Evolutionary conservation across 2,797 vertebrate genomes (phyloP).

Genomic region (Sandelia bainsii): DNA sequence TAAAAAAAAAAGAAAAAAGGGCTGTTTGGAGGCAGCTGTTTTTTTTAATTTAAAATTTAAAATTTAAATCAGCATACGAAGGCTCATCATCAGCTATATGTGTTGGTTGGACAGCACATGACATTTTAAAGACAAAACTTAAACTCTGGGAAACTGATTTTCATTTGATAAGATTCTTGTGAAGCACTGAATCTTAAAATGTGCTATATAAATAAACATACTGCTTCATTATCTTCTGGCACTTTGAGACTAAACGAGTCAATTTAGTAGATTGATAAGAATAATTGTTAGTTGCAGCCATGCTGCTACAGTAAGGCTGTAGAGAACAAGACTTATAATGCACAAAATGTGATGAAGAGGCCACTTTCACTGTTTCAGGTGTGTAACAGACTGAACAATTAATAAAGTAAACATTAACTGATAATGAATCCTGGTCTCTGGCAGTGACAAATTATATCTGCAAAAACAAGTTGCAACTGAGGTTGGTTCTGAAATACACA

Average conservation of each 20-base stretch:
- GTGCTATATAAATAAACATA: neutral
- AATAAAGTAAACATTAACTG: neutral
- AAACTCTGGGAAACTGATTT: neutral
- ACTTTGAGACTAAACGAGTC: too few relatives aligned
- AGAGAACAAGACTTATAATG: too few relatives aligned
- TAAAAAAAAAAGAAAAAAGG: too few relatives aligned
- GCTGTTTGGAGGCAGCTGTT: too few relatives aligned
- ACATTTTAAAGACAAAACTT: too few relatives aligned
- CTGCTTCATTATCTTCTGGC: neutral
- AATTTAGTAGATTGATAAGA: neutral
- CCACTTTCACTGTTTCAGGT: too few relatives aligned
- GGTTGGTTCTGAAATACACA: slow-evolving; percentile 40
- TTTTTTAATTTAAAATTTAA: too few relatives aligned
- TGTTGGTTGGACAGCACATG: neutral
- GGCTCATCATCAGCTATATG: too few relatives aligned
- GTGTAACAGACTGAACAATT: neutral
- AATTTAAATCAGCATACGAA: too few relatives aligned
- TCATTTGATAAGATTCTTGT: neutral
- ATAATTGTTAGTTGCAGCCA: neutral
- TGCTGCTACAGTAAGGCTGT: neutral
- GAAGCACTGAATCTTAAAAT: neutral
- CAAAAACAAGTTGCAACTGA: slow-evolving; percentile 10
- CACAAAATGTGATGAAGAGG: too few relatives aligned
- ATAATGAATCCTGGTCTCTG: neutral
- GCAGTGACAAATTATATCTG: slow-evolving; percentile 7